A percentile compares a stretch with the other conserved stretches of the same genome.
phyloP scores from a whole-genome alignment of 2,888 invertebrate species.

The Epirrhoe tristata region DNA sequence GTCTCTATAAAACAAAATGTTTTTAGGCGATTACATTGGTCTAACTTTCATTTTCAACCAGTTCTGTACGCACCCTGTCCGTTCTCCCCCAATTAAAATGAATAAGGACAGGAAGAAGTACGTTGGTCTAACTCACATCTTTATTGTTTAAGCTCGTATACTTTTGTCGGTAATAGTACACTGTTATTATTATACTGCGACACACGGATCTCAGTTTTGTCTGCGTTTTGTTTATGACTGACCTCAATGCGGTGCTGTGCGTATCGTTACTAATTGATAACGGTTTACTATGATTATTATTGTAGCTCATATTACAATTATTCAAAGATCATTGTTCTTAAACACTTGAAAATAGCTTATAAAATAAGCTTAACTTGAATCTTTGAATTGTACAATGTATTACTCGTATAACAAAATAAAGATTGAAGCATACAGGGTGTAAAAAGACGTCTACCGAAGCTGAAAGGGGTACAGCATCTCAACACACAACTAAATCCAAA shows the following conservation, averaged over 20 bases:
- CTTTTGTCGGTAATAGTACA: slow-evolving; percentile 18
- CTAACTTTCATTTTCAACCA: no score
- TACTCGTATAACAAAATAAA: not conserved
- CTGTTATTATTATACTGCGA: slow-evolving; percentile 7
- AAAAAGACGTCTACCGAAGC: no score
- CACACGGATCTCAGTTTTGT: slow-evolving; percentile 27
- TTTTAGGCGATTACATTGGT: no score
- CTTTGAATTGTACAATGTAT: not conserved
- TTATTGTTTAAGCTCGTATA: not conserved
- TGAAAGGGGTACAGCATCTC: no score
- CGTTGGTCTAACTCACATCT: not conserved
- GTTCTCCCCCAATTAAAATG: no score
- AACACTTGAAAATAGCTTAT: not conserved
- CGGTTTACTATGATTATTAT: slow-evolving; percentile 16
- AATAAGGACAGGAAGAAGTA: no score
- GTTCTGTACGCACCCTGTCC: no score
- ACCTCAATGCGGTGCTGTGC: slow-evolving; percentile 18
- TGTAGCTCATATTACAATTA: slow-evolving; percentile 7
- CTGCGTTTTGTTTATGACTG: slow-evolving; percentile 26
- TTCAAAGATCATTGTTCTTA: not conserved
- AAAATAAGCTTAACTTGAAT: not conserved
- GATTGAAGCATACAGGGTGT: no score
- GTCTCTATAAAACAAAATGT: not conserved
- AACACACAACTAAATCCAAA: no score
- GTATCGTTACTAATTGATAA: slow-evolving; percentile 22